Conservation (phyloP, 2,797 vertebrate species). For the Gobionotothen gibberifrons region DNA sequence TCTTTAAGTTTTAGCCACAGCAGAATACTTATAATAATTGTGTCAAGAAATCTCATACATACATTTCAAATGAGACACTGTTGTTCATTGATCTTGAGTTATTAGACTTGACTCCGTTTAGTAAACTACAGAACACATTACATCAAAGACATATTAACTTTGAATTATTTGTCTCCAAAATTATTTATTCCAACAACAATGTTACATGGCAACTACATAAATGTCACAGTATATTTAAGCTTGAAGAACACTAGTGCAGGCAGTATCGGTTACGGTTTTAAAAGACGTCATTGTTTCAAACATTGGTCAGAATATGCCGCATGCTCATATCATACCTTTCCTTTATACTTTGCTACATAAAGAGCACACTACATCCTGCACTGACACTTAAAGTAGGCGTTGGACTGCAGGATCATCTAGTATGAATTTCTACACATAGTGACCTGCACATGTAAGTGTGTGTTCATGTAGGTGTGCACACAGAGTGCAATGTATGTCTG, state of each 20-base stretch:
- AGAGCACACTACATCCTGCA: neutral
- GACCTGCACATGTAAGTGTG: neutral
- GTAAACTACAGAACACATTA: neutral
- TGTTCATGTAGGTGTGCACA: constrained; percentile 1
- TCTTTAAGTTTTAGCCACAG: constrained; percentile 1
- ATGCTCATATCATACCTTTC: neutral
- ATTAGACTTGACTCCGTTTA: neutral
- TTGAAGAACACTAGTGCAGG: neutral
- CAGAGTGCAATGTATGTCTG: neutral
- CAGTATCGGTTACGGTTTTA: neutral
- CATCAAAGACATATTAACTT: neutral
- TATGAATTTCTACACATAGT: neutral
- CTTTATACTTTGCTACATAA: neutral
- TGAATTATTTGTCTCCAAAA: neutral
- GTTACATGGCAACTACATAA: neutral
- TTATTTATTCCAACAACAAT: neutral
- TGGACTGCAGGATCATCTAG: neutral
- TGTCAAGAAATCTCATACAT: neutral
- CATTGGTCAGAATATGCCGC: neutral
- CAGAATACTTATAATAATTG: constrained; percentile 2
- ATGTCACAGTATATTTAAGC: neutral
- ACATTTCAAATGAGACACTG: neutral
- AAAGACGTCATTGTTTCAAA: neutral
- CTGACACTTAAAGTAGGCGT: neutral
- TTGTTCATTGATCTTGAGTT: neutral